These are phyloP conservation scores for Acropora yongei DNA, from an alignment of 64 coral and sea anemone genomes.

Conservation along the genomic window DNA sequence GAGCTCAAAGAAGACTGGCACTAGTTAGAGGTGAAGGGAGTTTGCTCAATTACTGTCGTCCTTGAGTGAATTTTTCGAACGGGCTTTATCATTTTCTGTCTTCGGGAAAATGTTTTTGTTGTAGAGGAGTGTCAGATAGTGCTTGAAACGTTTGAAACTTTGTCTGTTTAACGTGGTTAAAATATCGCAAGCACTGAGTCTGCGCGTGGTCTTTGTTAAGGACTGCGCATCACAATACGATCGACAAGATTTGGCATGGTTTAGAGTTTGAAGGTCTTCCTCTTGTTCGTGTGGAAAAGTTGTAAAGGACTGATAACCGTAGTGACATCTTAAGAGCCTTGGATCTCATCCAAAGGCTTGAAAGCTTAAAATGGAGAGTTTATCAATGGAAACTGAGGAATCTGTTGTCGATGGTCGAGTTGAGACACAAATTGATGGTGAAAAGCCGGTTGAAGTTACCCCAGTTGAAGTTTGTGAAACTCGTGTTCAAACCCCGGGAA, in stretches of 20 bases:
- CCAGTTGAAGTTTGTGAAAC: slow-evolving; percentile 68
- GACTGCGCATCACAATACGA: slow-evolving; percentile 41
- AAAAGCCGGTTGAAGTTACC: not conserved
- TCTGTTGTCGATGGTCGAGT: slow-evolving; percentile 14
- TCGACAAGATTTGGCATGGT: slow-evolving; percentile 33
- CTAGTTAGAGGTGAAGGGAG: not conserved
- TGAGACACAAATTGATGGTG: not conserved
- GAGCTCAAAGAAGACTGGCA: not conserved
- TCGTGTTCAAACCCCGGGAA: slow-evolving; percentile 78
- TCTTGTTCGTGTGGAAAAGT: slow-evolving; percentile 13
- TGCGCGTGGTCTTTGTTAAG: slow-evolving; percentile 34
- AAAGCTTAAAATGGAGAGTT: slow-evolving; percentile 43
- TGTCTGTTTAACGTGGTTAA: not conserved
- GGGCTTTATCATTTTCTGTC: not conserved
- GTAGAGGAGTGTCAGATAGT: not conserved
- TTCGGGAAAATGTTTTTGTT: not conserved
- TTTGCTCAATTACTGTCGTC: not conserved
- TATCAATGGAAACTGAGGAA: slow-evolving; percentile 30
- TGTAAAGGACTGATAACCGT: not conserved
- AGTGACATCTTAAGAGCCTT: not conserved
- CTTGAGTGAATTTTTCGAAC: too few species aligned
- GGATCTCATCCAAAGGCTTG: not conserved
- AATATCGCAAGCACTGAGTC: slow-evolving; percentile 23
- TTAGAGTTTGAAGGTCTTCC: not conserved
- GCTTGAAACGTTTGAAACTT: not conserved